Conservation (phyloP, 2,113 vertebrate species). For the Pygoscelis antarcticus region DNA sequence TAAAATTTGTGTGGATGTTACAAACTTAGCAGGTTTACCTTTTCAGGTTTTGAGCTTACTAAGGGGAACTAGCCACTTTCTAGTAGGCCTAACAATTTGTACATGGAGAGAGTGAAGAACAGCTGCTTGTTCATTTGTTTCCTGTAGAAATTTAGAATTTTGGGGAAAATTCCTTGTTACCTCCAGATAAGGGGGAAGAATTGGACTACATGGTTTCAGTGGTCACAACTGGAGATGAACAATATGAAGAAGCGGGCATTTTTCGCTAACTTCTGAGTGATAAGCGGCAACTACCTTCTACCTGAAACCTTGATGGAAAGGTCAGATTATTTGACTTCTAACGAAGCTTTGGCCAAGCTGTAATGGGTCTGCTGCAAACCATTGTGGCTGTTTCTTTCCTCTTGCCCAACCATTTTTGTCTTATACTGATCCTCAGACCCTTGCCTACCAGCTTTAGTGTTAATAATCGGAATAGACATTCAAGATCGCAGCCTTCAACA, state of each 20-base stretch:
- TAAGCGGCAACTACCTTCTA: background rate
- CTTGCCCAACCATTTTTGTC: background rate
- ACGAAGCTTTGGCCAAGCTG: background rate
- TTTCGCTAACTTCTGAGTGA: background rate
- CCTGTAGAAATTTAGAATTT: background rate
- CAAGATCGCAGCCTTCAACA: background rate
- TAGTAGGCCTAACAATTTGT: background rate
- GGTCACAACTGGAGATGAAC: background rate
- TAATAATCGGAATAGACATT: background rate
- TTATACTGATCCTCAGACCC: background rate
- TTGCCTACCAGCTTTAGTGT: background rate
- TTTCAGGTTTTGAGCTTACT: background rate
- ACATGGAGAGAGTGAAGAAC: background rate
- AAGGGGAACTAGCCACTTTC: background rate
- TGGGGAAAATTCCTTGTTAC: background rate
- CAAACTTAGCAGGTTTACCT: background rate
- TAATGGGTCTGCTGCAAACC: background rate
- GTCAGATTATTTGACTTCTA: background rate
- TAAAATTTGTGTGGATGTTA: background rate
- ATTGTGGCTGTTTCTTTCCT: background rate
- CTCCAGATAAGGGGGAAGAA: background rate
- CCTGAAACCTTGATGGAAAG: background rate
- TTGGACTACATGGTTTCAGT: background rate
- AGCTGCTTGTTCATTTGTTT: background rate
- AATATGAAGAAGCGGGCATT: background rate